phyloP scores from a whole-genome alignment of 2,113 vertebrate species.

The Salvator merianae region DNA sequence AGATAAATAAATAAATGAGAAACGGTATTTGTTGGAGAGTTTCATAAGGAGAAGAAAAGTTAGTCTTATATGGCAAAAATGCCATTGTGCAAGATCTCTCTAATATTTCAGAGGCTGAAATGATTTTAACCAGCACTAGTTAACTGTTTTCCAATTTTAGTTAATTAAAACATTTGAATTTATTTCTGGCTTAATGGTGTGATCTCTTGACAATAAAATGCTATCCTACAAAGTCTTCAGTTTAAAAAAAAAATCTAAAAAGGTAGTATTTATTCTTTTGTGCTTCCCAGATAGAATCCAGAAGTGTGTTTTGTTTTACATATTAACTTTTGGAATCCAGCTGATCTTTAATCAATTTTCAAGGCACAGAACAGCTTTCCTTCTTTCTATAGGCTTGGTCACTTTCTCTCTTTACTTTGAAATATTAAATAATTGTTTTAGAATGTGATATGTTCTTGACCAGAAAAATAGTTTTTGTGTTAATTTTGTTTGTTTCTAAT shows the following conservation, averaged over 20 bases:
- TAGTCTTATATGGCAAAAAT: too few species aligned
- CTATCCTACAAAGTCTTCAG: neutral
- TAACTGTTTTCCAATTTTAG: neutral
- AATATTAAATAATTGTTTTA: neutral
- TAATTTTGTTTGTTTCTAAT: neutral
- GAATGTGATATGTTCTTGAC: neutral
- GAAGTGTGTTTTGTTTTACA: too few species aligned
- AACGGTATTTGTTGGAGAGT: too few species aligned
- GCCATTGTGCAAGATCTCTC: too few species aligned
- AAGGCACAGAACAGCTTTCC: neutral
- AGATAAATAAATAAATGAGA: too few species aligned
- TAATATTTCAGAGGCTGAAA: conserved; percentile 12
- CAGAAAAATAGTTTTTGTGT: neutral
- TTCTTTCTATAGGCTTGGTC: neutral
- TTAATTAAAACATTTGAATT: neutral
- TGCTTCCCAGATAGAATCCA: too few species aligned
- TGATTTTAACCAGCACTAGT: neutral
- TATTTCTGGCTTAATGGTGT: conserved; percentile 18
- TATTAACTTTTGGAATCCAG: neutral
- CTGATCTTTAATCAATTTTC: neutral
- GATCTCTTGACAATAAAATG: neutral
- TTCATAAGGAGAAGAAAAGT: too few species aligned
- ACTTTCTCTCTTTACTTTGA: neutral
- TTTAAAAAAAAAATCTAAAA: too few species aligned
- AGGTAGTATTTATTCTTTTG: too few species aligned